Conservation (phyloP, 2,888 invertebrate genomes). For the Calliphora vomitoria region DNA sequence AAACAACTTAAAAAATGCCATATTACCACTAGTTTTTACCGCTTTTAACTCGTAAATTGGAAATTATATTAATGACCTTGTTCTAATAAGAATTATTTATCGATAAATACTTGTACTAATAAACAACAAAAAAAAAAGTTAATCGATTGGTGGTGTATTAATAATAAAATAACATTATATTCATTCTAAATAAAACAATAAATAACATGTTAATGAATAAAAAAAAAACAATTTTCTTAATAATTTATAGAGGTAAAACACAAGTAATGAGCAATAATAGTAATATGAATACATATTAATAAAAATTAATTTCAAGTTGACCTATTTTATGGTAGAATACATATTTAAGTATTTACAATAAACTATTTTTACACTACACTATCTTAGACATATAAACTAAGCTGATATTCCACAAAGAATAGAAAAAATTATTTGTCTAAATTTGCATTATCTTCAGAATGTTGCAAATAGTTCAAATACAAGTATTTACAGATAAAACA, state of each 20-base stretch:
- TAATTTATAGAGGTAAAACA: background rate
- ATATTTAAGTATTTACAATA: background rate
- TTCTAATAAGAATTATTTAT: constrained; percentile 49
- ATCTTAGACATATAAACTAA: no score
- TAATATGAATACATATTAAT: background rate
- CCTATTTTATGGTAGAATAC: constrained; percentile 16
- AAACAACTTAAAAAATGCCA: background rate
- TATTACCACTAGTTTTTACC: constrained; percentile 19
- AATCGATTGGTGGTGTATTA: constrained; percentile 5
- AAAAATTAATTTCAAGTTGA: constrained; percentile 21
- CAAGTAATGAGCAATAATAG: constrained; percentile 12
- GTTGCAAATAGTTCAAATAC: no score
- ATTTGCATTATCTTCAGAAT: no score
- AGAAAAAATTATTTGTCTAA: no score
- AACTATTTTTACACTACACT: no score
- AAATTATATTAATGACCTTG: constrained; percentile 48
- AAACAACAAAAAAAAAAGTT: constrained; percentile 1
- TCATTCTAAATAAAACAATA: background rate
- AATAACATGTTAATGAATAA: background rate
- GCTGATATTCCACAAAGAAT: no score
- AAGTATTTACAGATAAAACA: no score
- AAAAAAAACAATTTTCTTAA: background rate
- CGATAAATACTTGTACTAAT: background rate
- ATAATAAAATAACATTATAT: constrained; percentile 1
- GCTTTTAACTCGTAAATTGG: constrained; percentile 16